Percentiles rank a stretch among this genome's conserved stretches.
These are phyloP conservation scores for Phyto melanocephala DNA, from an alignment of 2,888 invertebrate genomes.

Conservation along the genomic window DNA sequence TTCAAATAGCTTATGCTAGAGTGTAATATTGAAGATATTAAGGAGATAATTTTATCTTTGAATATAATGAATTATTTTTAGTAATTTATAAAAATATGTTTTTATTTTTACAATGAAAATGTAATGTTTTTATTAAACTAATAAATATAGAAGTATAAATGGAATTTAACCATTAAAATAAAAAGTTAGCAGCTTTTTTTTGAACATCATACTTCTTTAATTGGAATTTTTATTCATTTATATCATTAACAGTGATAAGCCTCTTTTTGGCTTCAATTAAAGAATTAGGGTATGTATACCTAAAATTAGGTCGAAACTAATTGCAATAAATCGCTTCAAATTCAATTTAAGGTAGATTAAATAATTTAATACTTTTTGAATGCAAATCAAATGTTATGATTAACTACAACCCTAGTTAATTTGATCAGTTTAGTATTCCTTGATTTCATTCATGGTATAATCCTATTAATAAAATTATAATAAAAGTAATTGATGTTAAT, in stretches of 20 bases:
- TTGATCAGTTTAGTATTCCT: slow-evolving; percentile 82
- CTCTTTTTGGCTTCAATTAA: slow-evolving; percentile 79
- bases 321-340: slow-evolving; percentile 79
- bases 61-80: slow-evolving; percentile 70
- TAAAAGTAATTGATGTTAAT: slow-evolving; percentile 77
- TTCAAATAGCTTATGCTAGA: slow-evolving; percentile 79
- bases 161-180: slow-evolving; percentile 75
- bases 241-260: slow-evolving; percentile 80
- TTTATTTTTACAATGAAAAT: slow-evolving; percentile 84
- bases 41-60: slow-evolving; percentile 73
- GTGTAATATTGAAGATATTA: slow-evolving; percentile 80
- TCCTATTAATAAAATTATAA: slow-evolving; percentile 81
- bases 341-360: slow-evolving; percentile 78
- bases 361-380: slow-evolving; percentile 77
- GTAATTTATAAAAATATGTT: slow-evolving; percentile 73
- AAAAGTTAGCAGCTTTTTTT: slow-evolving; percentile 84
- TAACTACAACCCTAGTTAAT: slow-evolving; percentile 71
- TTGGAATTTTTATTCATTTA: slow-evolving; percentile 78
- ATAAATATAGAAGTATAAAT: slow-evolving; percentile 70
- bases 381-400: slow-evolving; percentile 72
- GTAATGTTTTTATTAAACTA: slow-evolving; percentile 81
- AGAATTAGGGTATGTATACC: slow-evolving; percentile 80
- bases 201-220: slow-evolving; percentile 81
- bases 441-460: slow-evolving; percentile 81
- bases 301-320: slow-evolving; percentile 81